These are phyloP conservation scores for Eriocheir sinensis DNA, from an alignment of 1,140 invertebrate species.

Conservation along the genomic window DNA sequence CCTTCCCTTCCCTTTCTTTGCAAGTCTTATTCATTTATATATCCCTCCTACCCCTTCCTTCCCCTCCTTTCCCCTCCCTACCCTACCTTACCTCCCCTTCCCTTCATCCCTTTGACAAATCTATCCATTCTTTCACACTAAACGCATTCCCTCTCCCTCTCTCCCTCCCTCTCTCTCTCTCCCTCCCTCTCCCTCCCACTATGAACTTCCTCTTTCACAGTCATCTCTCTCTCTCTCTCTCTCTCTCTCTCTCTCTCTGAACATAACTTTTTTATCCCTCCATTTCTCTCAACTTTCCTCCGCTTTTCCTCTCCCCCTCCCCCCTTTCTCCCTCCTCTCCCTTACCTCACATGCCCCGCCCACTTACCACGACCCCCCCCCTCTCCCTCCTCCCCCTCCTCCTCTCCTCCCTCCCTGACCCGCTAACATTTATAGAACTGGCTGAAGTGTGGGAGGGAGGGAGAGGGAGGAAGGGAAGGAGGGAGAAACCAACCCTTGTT, in stretches of 20 bases:
- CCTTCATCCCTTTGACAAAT: too few species aligned
- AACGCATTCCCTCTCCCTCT: conserved; percentile 14
- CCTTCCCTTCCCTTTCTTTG: too few species aligned
- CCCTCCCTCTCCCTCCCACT: background rate
- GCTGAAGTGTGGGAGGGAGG: background rate
- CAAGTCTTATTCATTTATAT: too few species aligned
- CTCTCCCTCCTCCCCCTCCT: background rate
- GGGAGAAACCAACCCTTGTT: too few species aligned
- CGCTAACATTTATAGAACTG: background rate
- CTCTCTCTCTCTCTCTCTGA: background rate
- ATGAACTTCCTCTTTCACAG: background rate
- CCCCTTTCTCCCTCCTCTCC: background rate
- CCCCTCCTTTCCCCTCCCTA: background rate
- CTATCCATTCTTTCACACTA: background rate
- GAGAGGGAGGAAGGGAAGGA: too few species aligned
- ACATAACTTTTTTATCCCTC: conserved; percentile 17
- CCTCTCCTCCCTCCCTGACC: background rate
- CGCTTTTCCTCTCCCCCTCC: background rate
- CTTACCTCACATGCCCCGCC: too few species aligned
- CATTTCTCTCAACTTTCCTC: background rate
- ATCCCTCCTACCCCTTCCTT: background rate
- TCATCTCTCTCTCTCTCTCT: conserved; percentile 19
- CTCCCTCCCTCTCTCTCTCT: background rate
- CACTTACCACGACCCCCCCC: too few species aligned
- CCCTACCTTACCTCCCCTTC: background rate